Percentiles rank a stretch among this genome's conserved stretches.
Conservation (phyloP, 2,797 vertebrate species). For the Enteromius argenteus region DNA sequence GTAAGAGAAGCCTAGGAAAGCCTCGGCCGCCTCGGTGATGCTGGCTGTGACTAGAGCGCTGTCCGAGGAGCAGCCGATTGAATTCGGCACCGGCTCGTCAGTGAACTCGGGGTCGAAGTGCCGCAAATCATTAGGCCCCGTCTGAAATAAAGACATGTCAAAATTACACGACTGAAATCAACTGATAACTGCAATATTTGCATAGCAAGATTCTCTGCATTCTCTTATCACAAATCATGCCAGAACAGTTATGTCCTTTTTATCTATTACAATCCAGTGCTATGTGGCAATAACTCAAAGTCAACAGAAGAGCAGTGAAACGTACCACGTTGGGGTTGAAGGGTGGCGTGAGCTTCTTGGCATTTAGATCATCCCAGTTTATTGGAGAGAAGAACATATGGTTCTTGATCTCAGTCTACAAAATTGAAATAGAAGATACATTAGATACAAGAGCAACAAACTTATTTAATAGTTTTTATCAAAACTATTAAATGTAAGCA, state of each 20-base stretch:
- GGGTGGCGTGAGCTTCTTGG: conserved; percentile 97
- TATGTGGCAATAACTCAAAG: background rate
- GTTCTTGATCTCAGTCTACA: conserved; percentile 96
- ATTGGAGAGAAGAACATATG: conserved; percentile 98
- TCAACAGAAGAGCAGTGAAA: conserved; percentile 49
- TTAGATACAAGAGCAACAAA: conserved; percentile 9
- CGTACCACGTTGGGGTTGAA: conserved; percentile 99
- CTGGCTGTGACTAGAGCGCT: conserved; percentile 92
- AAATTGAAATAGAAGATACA: conserved; percentile 17
- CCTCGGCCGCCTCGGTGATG: conserved; percentile 92
- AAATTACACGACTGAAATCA: background rate
- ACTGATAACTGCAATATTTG: background rate
- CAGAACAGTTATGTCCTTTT: background rate
- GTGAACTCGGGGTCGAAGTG: conserved; percentile 99
- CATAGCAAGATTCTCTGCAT: background rate
- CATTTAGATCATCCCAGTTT: conserved; percentile 99
- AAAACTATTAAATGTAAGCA: background rate
- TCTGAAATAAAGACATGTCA: conserved; percentile 73
- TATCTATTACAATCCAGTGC: background rate
- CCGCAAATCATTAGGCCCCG: conserved; percentile 91
- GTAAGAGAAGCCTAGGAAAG: conserved; percentile 96
- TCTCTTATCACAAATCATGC: background rate
- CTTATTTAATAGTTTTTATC: background rate
- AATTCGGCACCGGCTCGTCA: conserved; percentile 94
- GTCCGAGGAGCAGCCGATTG: conserved; percentile 95